Evolutionary conservation across 2,113 vertebrate species (phyloP).

Genomic region (Pelmatolapia mariae): DNA sequence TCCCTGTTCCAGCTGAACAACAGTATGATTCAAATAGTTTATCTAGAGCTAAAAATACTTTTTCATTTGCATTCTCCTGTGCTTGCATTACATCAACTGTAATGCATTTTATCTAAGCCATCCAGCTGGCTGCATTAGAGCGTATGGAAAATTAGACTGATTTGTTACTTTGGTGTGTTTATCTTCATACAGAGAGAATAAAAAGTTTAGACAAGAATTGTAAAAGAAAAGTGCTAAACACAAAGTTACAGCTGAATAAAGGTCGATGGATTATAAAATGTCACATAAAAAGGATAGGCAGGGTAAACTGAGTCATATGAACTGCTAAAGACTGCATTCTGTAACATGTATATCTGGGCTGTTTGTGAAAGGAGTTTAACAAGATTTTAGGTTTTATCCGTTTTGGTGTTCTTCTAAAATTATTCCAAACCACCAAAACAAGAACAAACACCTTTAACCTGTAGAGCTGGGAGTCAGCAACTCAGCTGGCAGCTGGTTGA

Average conservation of each 20-base stretch:
- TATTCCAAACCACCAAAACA: background rate
- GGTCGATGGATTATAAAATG: background rate
- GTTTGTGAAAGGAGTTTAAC: background rate
- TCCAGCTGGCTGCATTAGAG: accelerated
- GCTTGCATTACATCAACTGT: background rate
- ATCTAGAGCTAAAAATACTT: background rate
- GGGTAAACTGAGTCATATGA: background rate
- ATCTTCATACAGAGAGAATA: background rate
- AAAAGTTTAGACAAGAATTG: accelerated
- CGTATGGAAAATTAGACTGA: background rate
- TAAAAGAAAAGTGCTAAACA: background rate
- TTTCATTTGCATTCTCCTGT: background rate
- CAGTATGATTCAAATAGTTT: background rate
- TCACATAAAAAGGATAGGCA: background rate
- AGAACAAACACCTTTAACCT: accelerated
- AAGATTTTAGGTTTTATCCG: background rate
- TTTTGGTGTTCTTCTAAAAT: background rate
- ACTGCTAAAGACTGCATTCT: background rate
- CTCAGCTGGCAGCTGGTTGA: background rate
- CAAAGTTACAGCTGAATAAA: background rate
- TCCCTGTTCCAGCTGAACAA: background rate
- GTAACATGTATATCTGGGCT: background rate
- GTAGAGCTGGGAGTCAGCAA: background rate
- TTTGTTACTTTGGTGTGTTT: background rate
- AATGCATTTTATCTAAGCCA: background rate